Conservation (phyloP, 2,113 vertebrate genomes). For the Microcebus murinus region DNA sequence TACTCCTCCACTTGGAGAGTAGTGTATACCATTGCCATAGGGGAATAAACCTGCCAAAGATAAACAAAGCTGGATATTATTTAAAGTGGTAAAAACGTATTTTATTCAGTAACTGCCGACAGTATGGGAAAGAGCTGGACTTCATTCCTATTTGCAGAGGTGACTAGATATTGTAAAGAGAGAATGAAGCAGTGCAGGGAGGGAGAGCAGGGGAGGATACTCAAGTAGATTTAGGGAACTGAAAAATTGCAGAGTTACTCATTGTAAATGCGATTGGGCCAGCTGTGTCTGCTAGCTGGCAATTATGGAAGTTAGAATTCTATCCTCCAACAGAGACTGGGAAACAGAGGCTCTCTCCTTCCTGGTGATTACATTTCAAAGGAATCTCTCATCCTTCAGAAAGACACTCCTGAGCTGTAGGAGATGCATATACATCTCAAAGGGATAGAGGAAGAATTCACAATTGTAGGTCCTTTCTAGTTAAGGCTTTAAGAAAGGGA, state of each 20-base stretch:
- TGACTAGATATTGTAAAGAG: not conserved
- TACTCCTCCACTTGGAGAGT: not conserved
- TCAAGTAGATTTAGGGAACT: not conserved
- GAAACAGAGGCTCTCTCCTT: not conserved
- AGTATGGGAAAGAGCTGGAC: not conserved
- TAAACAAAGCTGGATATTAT: not conserved
- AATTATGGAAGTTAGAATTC: not conserved
- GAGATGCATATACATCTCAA: not conserved
- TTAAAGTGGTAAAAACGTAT: not conserved
- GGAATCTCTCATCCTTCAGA: not conserved
- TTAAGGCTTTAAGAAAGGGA: not conserved
- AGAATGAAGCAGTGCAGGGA: not conserved
- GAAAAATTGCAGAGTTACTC: not conserved
- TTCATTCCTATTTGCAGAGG: not conserved
- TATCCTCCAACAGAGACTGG: not conserved
- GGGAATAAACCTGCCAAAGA: not conserved
- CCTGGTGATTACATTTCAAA: not conserved
- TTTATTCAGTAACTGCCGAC: constrained; percentile 9
- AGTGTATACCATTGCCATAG: not conserved
- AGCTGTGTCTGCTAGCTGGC: not conserved
- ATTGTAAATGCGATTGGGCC: not conserved
- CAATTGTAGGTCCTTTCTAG: not conserved
- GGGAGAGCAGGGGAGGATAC: no score
- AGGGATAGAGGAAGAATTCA: not conserved
- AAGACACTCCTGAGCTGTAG: not conserved